Evolutionary conservation across 2,113 vertebrate species (phyloP).

Genomic region (Rhineura floridana): DNA sequence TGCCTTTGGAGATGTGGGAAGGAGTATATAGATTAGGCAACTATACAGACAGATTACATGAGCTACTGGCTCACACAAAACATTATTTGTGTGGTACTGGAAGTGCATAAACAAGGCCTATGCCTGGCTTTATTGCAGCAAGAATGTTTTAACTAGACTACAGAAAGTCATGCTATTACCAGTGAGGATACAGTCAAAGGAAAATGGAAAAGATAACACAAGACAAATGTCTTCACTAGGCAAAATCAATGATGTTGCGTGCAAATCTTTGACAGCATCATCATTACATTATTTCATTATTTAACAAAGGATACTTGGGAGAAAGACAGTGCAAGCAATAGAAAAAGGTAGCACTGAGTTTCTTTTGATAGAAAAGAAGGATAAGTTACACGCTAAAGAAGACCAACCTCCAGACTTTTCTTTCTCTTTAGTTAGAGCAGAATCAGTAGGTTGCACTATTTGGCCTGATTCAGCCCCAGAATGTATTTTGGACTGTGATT

Average conservation of each 20-base stretch:
- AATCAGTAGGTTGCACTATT: not conserved
- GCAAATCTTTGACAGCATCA: not conserved
- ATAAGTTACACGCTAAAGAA: not conserved
- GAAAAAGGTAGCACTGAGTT: not conserved
- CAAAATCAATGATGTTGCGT: not conserved
- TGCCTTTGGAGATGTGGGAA: not conserved
- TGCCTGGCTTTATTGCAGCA: not conserved
- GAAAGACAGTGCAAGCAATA: not conserved
- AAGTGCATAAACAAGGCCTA: no score
- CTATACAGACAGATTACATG: not conserved
- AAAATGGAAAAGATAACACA: not conserved
- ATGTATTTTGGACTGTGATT: conserved; percentile 15
- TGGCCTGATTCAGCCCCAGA: conserved; percentile 22
- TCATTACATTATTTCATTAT: not conserved
- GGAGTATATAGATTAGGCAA: not conserved
- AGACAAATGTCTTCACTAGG: not conserved
- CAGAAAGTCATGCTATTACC: not conserved
- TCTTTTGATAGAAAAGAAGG: not conserved
- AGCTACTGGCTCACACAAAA: not conserved
- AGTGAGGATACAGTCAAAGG: not conserved
- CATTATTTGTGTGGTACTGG: not conserved
- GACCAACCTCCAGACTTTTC: conserved; percentile 31
- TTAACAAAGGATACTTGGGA: not conserved
- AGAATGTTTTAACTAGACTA: conserved; percentile 9
- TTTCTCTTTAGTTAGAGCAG: conserved; percentile 15